Evolutionary conservation across 2,888 invertebrate species (phyloP), one percentile per base, ranked within the genome.

Genomic region (Lasioglossum figueresi): DNA sequence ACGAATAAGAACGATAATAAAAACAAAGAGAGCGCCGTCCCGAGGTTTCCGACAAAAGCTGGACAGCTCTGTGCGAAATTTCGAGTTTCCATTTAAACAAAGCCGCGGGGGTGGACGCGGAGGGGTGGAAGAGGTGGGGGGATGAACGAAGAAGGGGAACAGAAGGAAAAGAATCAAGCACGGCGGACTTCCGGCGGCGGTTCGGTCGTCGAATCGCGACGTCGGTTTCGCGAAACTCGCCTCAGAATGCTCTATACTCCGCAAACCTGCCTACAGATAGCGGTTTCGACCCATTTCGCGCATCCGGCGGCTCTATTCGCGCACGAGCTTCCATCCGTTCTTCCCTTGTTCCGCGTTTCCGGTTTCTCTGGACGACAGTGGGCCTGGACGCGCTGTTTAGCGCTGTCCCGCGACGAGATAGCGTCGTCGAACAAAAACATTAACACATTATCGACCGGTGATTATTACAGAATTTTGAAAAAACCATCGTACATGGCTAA

Each of bases 221-320:
- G 23, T 71, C 52, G 66, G 45, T 52, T 63, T 63, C 48, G 52
- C 52, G 81, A 72, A 76, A 66, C 76, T 81, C 52, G n/a, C 34
- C 34, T 27, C 40, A 73, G n/a, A 83, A 71, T 37, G 63, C 43
- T 16, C 56, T 52, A 23, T 52, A 52, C 52, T 52, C 23, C 45
- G 68, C 59, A 83, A 84, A 52, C 84, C 72, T 83, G 84, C 48
- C 78, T 76, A 40, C 76, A 59, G 83, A 73, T 48, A 73, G 63
- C 84, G 84, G 79, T 76, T 85, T 76, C 79, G 59, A 76, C 70
- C 73, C 40, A 73, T 75, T 80, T 80, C 59, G 31, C 40, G 71
- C 63, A 34, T 52, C 81, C 48, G 80, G 6, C 37, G 19, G 43
- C 70, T 75, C 75, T 70, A 74, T 76, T 71, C 71, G 27, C 76